A percentile compares a stretch with the other conserved stretches of the same genome.
phyloP scores from a whole-genome alignment of 2,797 vertebrate species.

The Anas flavirostris region DNA sequence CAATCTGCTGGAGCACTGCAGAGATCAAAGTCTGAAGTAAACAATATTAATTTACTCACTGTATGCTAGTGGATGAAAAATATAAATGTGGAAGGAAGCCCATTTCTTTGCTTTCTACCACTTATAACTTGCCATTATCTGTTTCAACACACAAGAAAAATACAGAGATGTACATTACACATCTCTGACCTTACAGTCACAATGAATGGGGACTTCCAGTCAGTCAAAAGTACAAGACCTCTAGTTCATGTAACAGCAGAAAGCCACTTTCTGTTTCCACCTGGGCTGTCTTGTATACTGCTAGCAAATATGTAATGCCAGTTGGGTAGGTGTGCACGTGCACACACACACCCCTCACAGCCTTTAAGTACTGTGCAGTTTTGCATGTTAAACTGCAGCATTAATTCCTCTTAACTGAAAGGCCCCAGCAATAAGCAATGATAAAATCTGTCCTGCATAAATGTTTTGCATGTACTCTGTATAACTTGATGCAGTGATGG shows the following conservation, averaged over 20 bases:
- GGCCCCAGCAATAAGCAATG: neutral
- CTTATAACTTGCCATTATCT: neutral
- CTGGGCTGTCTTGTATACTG: neutral
- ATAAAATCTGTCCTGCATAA: neutral
- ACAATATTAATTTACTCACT: neutral
- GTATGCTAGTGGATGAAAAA: neutral
- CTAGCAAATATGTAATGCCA: neutral
- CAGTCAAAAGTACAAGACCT: neutral
- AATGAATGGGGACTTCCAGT: neutral
- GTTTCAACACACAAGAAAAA: neutral
- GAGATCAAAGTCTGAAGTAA: neutral
- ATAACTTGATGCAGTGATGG: neutral
- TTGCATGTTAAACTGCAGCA: neutral
- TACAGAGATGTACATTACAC: neutral
- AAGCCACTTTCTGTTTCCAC: neutral
- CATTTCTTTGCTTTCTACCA: neutral
- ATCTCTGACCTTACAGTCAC: neutral
- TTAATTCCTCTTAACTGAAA: neutral
- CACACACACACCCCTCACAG: neutral
- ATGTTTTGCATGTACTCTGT: neutral
- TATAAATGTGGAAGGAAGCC: neutral
- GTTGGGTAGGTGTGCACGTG: neutral
- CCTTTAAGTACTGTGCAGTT: neutral
- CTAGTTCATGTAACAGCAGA: neutral
- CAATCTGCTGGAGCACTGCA: neutral